Conservation (phyloP, 2,888 invertebrate genomes). For the Scaeva pyrastri region DNA sequence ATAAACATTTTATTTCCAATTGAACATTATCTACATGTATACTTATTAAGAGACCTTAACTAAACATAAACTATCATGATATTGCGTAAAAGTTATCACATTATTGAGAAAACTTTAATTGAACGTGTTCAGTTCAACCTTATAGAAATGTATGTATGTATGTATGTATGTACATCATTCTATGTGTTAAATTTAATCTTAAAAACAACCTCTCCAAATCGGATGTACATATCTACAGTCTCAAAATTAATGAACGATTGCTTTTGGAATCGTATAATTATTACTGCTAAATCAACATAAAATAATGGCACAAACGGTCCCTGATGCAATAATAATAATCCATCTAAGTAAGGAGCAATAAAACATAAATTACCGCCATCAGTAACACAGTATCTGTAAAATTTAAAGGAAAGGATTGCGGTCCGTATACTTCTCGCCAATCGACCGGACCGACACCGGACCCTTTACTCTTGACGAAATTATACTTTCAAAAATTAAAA, state of each 20-base stretch:
- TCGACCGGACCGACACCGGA: no score
- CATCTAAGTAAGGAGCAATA: slow-evolving; percentile 63
- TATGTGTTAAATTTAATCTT: neutral
- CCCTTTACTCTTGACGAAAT: neutral
- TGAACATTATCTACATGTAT: neutral
- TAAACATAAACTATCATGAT: neutral
- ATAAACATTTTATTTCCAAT: neutral
- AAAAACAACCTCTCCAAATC: neutral
- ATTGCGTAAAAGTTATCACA: neutral
- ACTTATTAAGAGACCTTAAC: neutral
- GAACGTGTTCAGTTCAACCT: neutral
- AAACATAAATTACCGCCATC: slow-evolving; percentile 56
- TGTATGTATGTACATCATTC: no score
- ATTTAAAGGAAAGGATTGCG: slow-evolving; percentile 1
- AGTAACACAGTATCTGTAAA: slow-evolving; percentile 37
- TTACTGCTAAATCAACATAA: slow-evolving; percentile 35
- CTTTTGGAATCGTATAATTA: slow-evolving; percentile 8
- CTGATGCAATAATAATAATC: slow-evolving; percentile 54
- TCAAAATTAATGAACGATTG: slow-evolving; percentile 15
- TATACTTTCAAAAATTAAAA: neutral
- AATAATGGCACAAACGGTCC: slow-evolving; percentile 39
- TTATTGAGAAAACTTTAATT: neutral
- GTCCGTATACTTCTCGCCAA: no score
- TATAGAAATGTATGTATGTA: neutral
- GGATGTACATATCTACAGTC: neutral